A percentile compares a stretch with the other conserved stretches of the same genome.
Evolutionary conservation across 2,797 vertebrate species (phyloP).

Genomic region (Bufotes viridis): DNA sequence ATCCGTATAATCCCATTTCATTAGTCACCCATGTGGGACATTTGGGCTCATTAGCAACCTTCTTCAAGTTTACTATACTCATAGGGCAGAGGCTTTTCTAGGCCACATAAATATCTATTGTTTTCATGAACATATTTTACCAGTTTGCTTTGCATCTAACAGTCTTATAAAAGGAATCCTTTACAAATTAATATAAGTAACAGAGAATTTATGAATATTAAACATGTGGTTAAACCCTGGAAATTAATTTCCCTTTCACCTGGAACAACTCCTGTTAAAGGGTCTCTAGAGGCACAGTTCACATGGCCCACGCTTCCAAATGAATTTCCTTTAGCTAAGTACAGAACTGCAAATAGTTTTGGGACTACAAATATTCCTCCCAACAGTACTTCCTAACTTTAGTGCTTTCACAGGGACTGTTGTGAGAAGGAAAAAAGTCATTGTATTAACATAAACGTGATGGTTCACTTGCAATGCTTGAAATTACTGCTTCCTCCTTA

Average conservation of each 20-base stretch:
- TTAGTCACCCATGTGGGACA: not conserved
- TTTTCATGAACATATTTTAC: not conserved
- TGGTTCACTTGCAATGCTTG: constrained; percentile 44
- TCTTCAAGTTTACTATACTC: not conserved
- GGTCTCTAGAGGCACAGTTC: constrained; percentile 26
- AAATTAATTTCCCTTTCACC: constrained; percentile 50
- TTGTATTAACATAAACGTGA: constrained; percentile 46
- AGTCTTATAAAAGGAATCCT: not conserved
- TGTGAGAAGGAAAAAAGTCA: constrained; percentile 45
- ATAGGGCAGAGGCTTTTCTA: not conserved
- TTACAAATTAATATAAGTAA: constrained; percentile 20
- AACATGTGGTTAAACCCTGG: constrained; percentile 47
- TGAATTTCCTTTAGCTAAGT: constrained; percentile 52
- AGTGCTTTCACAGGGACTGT: constrained; percentile 29
- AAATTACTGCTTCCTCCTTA: constrained; percentile 33
- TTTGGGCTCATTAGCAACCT: not conserved
- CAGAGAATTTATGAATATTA: constrained; percentile 44
- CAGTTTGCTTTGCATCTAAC: not conserved
- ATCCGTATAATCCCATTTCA: not conserved
- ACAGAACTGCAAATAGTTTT: constrained; percentile 46
- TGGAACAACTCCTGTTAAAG: constrained; percentile 45
- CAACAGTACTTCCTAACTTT: constrained; percentile 34
- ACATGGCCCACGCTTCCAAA: constrained; percentile 47
- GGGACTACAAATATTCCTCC: constrained; percentile 34
- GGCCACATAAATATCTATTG: not conserved